phyloP scores from a whole-genome alignment of 30 jellyfish, hydroid and myxozoan genomes.

The Nemopilema nomurai region DNA sequence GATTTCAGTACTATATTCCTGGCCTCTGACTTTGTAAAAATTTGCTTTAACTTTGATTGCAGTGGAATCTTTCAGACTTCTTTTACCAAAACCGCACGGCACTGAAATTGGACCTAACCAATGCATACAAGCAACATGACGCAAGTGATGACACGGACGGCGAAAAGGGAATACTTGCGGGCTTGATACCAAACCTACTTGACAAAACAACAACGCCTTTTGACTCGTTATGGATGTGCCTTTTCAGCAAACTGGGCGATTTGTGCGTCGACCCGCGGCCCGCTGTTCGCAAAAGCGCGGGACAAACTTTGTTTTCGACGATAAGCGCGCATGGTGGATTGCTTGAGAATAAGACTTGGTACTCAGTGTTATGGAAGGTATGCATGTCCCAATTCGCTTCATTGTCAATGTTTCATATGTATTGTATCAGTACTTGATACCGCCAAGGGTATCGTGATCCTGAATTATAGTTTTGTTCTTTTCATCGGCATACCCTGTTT shows the following conservation, averaged over 20 bases:
- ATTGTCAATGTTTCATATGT: too few relatives aligned
- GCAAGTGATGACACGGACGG: conserved; percentile 41
- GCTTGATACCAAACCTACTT: conserved; percentile 54
- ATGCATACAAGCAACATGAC: conserved; percentile 58
- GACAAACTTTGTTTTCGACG: conserved; percentile 93
- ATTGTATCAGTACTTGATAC: not conserved
- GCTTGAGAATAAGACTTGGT: conserved; percentile 88
- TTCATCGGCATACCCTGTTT: too few relatives aligned
- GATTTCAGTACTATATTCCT: too few relatives aligned
- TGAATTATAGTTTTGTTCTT: too few relatives aligned
- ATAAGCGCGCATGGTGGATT: conserved; percentile 96
- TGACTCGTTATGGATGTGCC: conserved; percentile 95
- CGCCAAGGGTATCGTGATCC: too few relatives aligned
- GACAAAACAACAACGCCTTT: conserved; percentile 80
- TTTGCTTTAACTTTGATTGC: too few relatives aligned
- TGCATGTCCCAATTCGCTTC: not conserved
- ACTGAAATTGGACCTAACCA: conserved; percentile 71
- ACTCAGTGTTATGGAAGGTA: conserved; percentile 94
- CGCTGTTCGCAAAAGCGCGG: conserved; percentile 98
- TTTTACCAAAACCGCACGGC: conserved; percentile 90
- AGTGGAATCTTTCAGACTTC: conserved; percentile 97
- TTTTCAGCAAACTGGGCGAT: conserved; percentile 91
- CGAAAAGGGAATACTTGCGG: conserved; percentile 58
- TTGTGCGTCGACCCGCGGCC: conserved; percentile 99
- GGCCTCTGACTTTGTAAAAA: too few relatives aligned